Conservation (phyloP, 2,797 vertebrate genomes). For the Chelmon rostratus region DNA sequence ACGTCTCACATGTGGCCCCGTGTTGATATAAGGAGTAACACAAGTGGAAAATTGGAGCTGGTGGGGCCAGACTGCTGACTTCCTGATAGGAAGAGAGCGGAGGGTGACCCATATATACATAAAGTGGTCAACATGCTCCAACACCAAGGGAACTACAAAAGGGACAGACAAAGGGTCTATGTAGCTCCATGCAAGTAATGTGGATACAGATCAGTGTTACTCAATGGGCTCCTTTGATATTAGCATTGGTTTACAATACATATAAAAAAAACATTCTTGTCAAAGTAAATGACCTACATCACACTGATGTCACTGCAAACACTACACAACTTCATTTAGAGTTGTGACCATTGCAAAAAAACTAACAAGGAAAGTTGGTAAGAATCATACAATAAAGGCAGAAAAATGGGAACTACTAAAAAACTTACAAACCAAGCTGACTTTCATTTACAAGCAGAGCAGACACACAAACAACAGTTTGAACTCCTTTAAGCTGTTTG, state of each 20-base stretch:
- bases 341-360: not conserved
- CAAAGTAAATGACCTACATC: not conserved
- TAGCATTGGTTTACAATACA: not conserved
- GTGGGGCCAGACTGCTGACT: conserved; percentile 80
- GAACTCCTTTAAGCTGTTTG: not conserved
- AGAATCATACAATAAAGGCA: conserved; percentile 32
- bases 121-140: conserved; percentile 41
- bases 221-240: not conserved
- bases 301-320: conserved; percentile 10
- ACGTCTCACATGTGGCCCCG: conserved; percentile 81
- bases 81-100: conserved; percentile 80
- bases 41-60: conserved; percentile 84
- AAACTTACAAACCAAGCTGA: not conserved
- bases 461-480: not conserved
- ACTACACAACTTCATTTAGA: not conserved
- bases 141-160: conserved; percentile 43
- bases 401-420: conserved; percentile 36
- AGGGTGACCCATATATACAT: conserved; percentile 72
- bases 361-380: conserved; percentile 6
- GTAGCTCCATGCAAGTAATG: conserved; percentile 23
- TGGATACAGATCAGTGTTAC: conserved; percentile 16
- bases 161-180: conserved; percentile 57
- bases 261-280: not conserved
- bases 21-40: conserved; percentile 86
- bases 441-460: conserved; percentile 17